These are phyloP conservation scores for Sebastes minor DNA, from an alignment of 2,797 vertebrate species.

Conservation along the genomic window DNA sequence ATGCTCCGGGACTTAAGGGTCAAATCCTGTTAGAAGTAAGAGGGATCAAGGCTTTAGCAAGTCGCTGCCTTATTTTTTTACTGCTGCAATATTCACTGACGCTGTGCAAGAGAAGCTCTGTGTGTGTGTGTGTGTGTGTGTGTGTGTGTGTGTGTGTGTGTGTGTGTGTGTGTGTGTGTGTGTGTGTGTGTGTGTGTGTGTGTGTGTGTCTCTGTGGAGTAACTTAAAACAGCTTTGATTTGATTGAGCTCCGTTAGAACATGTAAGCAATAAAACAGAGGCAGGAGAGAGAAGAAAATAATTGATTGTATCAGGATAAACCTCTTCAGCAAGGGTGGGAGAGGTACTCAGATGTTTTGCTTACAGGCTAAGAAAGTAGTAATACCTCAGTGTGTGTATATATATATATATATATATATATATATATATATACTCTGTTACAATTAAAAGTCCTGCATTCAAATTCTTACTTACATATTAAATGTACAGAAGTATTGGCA, in stretches of 20 bases:
- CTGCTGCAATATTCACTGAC: slow-evolving; percentile 64
- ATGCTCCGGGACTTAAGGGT: slow-evolving; percentile 80
- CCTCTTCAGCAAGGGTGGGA: background rate
- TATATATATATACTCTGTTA: background rate
- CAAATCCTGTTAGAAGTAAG: slow-evolving; percentile 84
- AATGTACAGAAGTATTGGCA: too few relatives aligned
- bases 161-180: slow-evolving; percentile 6
- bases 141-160: background rate
- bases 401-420: too few relatives aligned
- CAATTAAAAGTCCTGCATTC: background rate
- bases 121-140: background rate
- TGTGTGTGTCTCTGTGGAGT: background rate
- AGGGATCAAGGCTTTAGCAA: slow-evolving; percentile 77
- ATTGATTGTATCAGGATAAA: background rate
- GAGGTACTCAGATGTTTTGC: background rate
- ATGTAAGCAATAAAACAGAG: background rate
- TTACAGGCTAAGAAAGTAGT: background rate
- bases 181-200: background rate
- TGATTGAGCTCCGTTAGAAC: background rate
- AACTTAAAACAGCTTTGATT: slow-evolving; percentile 7
- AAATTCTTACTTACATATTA: background rate
- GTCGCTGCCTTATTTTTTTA: slow-evolving; percentile 54
- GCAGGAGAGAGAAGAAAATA: background rate
- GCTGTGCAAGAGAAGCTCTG: slow-evolving; percentile 49
- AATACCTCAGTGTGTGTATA: background rate